Conservation (phyloP, 2,888 invertebrate genomes). For the Ethmia dodecea region DNA sequence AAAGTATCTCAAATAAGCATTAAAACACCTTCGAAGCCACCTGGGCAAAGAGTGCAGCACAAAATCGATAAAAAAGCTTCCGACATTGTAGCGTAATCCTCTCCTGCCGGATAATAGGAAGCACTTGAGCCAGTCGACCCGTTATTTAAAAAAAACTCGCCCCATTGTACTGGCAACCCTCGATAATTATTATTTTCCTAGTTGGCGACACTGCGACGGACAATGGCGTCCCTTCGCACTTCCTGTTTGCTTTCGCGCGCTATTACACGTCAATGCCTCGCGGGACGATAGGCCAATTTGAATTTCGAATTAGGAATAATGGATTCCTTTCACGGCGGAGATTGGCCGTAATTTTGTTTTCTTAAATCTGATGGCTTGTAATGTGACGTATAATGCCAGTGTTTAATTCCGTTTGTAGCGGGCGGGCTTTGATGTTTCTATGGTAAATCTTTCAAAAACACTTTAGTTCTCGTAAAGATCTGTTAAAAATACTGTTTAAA, state of each 20-base stretch:
- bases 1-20: slow-evolving; percentile 55
- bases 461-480: too few relatives aligned
- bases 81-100: slow-evolving; percentile 69
- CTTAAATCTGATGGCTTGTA: slow-evolving; percentile 22
- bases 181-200: slow-evolving; percentile 77
- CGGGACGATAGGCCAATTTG: slow-evolving; percentile 70
- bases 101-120: slow-evolving; percentile 63
- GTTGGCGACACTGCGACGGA: slow-evolving; percentile 71
- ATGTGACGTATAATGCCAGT: slow-evolving; percentile 18
- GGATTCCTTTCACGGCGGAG: slow-evolving; percentile 51
- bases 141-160: slow-evolving; percentile 58
- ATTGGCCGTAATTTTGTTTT: slow-evolving; percentile 59
- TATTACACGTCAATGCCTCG: slow-evolving; percentile 73
- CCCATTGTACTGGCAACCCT: slow-evolving; percentile 64
- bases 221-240: slow-evolving; percentile 65
- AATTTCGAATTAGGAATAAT: slow-evolving; percentile 67
- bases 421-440: slow-evolving; percentile 8
- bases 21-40: slow-evolving; percentile 59
- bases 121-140: slow-evolving; percentile 72
- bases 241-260: slow-evolving; percentile 77
- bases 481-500: too few relatives aligned
- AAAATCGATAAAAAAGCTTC: slow-evolving; percentile 39
- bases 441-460: neutral
- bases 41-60: slow-evolving; percentile 51
- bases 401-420: slow-evolving; percentile 11